Evolutionary conservation across 2,888 invertebrate species (phyloP).

Genomic region (Drosophila kokeensis): DNA sequence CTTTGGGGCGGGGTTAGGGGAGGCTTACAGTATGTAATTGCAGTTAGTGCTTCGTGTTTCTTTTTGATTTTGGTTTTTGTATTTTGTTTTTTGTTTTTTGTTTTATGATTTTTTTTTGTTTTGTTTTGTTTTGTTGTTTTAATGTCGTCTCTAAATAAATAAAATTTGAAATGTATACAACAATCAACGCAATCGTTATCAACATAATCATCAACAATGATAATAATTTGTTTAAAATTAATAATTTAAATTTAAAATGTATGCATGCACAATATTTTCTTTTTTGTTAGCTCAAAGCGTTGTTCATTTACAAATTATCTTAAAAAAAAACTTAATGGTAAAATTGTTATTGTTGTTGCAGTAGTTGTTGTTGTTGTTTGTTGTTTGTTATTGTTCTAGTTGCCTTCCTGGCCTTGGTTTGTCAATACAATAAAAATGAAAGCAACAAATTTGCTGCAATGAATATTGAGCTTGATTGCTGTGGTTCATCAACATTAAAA

Average conservation of each 20-base stretch:
- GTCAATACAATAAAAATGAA: conserved; percentile 53
- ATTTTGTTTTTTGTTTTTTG: background rate
- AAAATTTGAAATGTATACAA: conserved; percentile 38
- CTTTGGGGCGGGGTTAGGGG: conserved; percentile 17
- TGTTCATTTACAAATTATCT: conserved; percentile 21
- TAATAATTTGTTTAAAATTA: conserved; percentile 28
- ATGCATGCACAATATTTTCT: conserved; percentile 51
- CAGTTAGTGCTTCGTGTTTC: conserved; percentile 30
- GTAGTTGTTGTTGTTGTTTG: conserved; percentile 20
- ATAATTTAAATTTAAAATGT: conserved; percentile 33
- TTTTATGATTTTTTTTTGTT: conserved; percentile 1
- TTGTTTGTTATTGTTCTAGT: conserved; percentile 23
- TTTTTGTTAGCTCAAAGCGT: conserved; percentile 24
- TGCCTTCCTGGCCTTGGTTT: conserved; percentile 60
- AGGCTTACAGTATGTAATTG: conserved; percentile 50
- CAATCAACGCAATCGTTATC: conserved; percentile 18
- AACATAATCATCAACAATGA: conserved; percentile 50
- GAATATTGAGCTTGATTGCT: conserved; percentile 29
- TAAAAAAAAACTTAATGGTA: conserved; percentile 38
- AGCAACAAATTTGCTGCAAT: conserved; percentile 26
- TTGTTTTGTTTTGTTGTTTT: conserved; percentile 21
- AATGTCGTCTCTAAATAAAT: conserved; percentile 46
- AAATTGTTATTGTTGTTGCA: conserved; percentile 15
- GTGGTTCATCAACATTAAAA: conserved; percentile 23
- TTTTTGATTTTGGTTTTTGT: conserved; percentile 20